Evolutionary conservation across 1,140 invertebrate species (phyloP).

Genomic region (Drosophila novamexicana): DNA sequence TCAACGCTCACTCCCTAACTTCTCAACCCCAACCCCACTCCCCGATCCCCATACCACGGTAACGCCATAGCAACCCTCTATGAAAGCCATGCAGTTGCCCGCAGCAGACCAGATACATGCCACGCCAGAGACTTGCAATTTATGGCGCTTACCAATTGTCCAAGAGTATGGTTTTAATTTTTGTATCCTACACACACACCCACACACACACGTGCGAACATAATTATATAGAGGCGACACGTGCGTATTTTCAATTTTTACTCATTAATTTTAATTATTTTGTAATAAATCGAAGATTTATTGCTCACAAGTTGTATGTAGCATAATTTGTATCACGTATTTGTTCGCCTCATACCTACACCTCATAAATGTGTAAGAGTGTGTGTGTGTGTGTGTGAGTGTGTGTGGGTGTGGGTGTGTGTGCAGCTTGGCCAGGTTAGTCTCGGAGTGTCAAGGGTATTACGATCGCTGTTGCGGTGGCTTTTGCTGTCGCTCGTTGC

Average conservation of each 20-base stretch:
- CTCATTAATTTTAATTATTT: slow-evolving; percentile 83
- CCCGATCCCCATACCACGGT: background rate
- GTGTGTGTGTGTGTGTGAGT: background rate
- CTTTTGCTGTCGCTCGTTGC: slow-evolving; percentile 21
- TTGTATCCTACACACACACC: slow-evolving; percentile 39
- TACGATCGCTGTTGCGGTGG: slow-evolving; percentile 31
- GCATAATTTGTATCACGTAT: slow-evolving; percentile 78
- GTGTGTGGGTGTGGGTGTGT: background rate
- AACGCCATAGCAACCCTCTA: background rate
- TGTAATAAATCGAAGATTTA: slow-evolving; percentile 82
- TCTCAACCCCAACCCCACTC: too few relatives aligned
- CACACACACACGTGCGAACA: slow-evolving; percentile 13
- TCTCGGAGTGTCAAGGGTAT: slow-evolving; percentile 23
- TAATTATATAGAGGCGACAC: slow-evolving; percentile 48
- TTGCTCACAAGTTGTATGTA: slow-evolving; percentile 75
- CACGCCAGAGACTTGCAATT: slow-evolving; percentile 34
- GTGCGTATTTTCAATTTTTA: slow-evolving; percentile 78
- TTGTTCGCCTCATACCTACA: slow-evolving; percentile 14
- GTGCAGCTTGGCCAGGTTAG: background rate
- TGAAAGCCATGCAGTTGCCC: background rate
- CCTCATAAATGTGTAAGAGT: background rate
- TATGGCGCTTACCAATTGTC: slow-evolving; percentile 59
- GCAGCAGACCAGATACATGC: background rate
- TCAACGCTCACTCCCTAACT: background rate
- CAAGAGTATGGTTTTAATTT: slow-evolving; percentile 69